Evolutionary conservation across 1,140 invertebrate species (phyloP), one percentile per base, ranked within the genome.

Genomic region (Papilio polyxenes): DNA sequence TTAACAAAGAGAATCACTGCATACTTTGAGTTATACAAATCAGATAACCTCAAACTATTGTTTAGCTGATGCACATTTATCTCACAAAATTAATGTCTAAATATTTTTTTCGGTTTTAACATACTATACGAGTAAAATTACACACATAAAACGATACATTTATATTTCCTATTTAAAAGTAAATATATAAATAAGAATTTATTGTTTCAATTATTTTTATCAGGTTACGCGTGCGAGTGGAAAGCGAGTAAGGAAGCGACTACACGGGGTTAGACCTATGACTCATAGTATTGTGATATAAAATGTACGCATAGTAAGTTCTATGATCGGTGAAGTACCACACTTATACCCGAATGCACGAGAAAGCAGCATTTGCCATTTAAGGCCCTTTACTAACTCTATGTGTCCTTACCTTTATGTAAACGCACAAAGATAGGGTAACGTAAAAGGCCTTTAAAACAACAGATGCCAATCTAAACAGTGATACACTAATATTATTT

Each of bases 281-380:
- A 90, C 85, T 88, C 89, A 87, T 87, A 88, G 88, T 91, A 89
- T 89, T 92, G 89, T 92, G 88, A 93, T 92, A 92, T 85, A 75
- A 85, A 87, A 89, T 89, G 88, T 86, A 91, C 89, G 84, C 85
- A 87, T 88, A 89, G 88, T 90, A 87, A 91, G 88, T 72, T 72
- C 59, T 7, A 20, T 17, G 31, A 72, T 72, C 31, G 37, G 13
- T 37, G 65, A 9, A 72, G 13, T 31, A 31, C 23, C 65, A 69
- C 11, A 69, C 13, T 69, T 72, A 65, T n/a, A 23, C n/a, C 7
- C 10, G 59, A 13, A 69, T 23, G 31, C 65, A 72, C 65, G 31
- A 72, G 31, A 37, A 62, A 72, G 65, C 31, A 37, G 11, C 31
- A 69, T 69, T 23, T 65, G 3, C 6, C 23, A 6, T 72, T 72